phyloP scores from a whole-genome alignment of 2,888 invertebrate species.

The Plagodis dolabraria region DNA sequence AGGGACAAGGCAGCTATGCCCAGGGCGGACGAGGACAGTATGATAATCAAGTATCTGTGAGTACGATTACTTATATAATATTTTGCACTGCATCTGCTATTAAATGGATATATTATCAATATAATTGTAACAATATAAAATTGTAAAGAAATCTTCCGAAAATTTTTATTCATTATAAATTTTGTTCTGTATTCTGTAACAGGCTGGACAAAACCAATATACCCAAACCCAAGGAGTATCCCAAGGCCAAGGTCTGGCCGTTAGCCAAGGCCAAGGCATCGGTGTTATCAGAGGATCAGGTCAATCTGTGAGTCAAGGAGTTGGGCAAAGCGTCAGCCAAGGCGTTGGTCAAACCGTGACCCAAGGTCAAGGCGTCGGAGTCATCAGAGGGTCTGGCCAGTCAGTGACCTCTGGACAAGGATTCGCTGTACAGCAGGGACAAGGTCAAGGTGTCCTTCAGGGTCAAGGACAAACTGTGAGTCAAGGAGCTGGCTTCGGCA shows the following conservation, averaged over 20 bases:
- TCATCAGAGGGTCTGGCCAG: constrained; percentile 32
- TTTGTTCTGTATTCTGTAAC: constrained; percentile 8
- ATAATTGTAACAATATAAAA: not conserved
- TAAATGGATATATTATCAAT: not conserved
- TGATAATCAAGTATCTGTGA: constrained; percentile 50
- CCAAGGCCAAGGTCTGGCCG: constrained; percentile 34
- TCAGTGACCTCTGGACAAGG: constrained; percentile 37
- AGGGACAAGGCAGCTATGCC: constrained; percentile 36
- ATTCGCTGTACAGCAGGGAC: constrained; percentile 22
- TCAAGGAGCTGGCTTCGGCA: constrained; percentile 28
- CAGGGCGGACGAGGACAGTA: constrained; percentile 51
- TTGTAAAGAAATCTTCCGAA: too few species aligned
- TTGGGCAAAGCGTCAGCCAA: constrained; percentile 37
- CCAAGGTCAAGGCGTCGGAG: constrained; percentile 36
- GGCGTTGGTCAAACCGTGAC: constrained; percentile 31
- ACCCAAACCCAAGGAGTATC: constrained; percentile 40
- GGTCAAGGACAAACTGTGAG: constrained; percentile 34
- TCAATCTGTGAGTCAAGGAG: constrained; percentile 32
- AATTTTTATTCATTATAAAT: not conserved
- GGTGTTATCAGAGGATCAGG: constrained; percentile 35
- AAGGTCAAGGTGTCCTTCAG: constrained; percentile 27
- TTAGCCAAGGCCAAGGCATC: constrained; percentile 34
- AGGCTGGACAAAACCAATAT: constrained; percentile 38
- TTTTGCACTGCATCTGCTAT: not conserved
- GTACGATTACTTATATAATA: constrained; percentile 10